Conservation (phyloP, 1,140 invertebrate species). For the Tribolium madens region DNA sequence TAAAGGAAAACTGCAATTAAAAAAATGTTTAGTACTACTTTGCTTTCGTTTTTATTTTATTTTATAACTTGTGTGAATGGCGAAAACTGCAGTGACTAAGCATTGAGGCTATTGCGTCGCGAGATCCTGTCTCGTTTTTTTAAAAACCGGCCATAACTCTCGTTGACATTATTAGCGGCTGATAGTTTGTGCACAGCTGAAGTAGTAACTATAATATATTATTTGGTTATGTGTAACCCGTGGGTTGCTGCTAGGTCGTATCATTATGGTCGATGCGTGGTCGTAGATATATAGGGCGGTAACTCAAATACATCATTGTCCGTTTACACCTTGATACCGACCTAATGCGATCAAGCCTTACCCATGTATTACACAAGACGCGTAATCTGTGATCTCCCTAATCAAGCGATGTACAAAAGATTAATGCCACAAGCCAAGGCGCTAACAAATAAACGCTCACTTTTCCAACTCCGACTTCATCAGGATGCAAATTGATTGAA, state of each 20-base stretch:
- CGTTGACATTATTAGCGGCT: slow-evolving; percentile 42
- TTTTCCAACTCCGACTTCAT: background rate
- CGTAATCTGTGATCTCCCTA: slow-evolving; percentile 41
- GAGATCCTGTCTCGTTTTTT: background rate
- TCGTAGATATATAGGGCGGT: slow-evolving; percentile 49
- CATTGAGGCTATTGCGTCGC: background rate
- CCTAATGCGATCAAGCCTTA: slow-evolving; percentile 46
- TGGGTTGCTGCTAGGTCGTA: slow-evolving; percentile 39
- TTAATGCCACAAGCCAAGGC: slow-evolving; percentile 14
- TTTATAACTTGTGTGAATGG: no score
- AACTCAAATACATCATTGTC: slow-evolving; percentile 50
- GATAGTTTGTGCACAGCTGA: slow-evolving; percentile 43
- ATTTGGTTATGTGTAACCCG: slow-evolving; percentile 14
- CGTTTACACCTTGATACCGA: slow-evolving; percentile 49
- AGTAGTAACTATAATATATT: slow-evolving; percentile 40
- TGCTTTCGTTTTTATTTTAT: no score
- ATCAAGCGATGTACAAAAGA: slow-evolving; percentile 31
- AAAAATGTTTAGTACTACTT: no score
- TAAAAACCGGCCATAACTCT: slow-evolving; percentile 19
- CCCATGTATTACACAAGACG: slow-evolving; percentile 47
- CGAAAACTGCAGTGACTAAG: background rate
- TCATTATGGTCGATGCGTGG: slow-evolving; percentile 45
- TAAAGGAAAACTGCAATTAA: no score
- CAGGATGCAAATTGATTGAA: slow-evolving; percentile 42
- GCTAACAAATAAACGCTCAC: background rate